Base-by-base conservation (phyloP, 2,113 vertebrate genomes). In the Percina caprodes region DNA sequence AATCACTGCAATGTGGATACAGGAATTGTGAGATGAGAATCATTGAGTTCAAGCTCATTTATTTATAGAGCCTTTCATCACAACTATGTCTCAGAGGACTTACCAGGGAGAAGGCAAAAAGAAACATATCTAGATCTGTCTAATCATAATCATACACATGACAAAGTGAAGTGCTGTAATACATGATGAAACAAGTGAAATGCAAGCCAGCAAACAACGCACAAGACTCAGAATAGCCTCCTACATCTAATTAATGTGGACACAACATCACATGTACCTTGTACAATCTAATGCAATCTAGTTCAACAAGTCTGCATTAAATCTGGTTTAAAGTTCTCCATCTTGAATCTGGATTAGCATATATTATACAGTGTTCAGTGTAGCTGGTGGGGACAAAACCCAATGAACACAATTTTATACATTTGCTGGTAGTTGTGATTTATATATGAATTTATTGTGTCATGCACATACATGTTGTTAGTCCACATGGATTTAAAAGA, bases 181-280 rank as follows among this genome's bases (percentile, higher is more conserved):
- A 85, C 85, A 88, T 90, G 87, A 92, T 92, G 90, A 87, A 92
- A 93, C 83, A 72, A 62, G 77, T 74, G 87, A 88, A 92, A 90
- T 60, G 51, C 56, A 70, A 73, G 75, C 71, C 59, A 74, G 78
- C 23, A 78, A 81, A 87, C 69, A 82, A 82, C 73, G 67, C 60
- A 30, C 26, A 15, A 9, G 33, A 63, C 33, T 58, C 33, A 48
- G 49, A 77, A 55, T 9, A 56, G 55, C 52, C 13, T 65, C 26
- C 63, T 19, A 61, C 11, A 11, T 74, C 63, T 78, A 60, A 79
- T 85, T 78, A 85, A 73, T 79, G 35, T 77, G 62, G 75, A 80
- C 52, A 58, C 35, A 58, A 58, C 23, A 52, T 76, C 61, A 77
- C 45, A 79, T 79, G 69, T 70, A 55, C 54, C 26, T 66, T 66